Conservation (phyloP, 2,888 invertebrate genomes). For the Drosophila neonasuta region DNA sequence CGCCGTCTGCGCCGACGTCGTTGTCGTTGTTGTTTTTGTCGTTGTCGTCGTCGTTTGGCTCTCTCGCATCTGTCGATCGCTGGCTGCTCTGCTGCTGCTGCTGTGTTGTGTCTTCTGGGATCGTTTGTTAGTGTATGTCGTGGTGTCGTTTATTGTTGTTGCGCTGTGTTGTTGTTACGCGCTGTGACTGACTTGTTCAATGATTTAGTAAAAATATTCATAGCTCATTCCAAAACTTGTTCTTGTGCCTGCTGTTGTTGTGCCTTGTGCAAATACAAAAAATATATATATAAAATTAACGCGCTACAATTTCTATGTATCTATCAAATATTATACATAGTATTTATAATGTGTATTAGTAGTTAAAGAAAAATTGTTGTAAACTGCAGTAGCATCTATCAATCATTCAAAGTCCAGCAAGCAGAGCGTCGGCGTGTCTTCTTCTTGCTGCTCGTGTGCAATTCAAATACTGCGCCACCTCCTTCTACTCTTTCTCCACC, state of each 20-base stretch:
- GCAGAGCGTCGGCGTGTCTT: conserved; percentile 30
- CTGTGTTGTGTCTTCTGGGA: conserved; percentile 50
- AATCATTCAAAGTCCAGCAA: conserved; percentile 34
- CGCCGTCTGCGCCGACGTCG: conserved; percentile 34
- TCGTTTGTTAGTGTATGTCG: conserved; percentile 68
- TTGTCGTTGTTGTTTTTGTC: conserved; percentile 20
- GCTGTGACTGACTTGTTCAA: conserved; percentile 68
- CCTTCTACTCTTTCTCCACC: background rate
- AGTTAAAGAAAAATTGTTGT: conserved; percentile 16
- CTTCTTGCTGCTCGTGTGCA: conserved; percentile 29
- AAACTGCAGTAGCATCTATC: conserved; percentile 22
- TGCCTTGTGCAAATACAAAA: conserved; percentile 55
- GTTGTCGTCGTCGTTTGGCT: conserved; percentile 37
- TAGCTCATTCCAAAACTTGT: conserved; percentile 69
- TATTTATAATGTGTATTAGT: conserved; percentile 42
- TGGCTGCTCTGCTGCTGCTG: conserved; percentile 20
- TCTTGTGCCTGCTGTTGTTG: conserved; percentile 63
- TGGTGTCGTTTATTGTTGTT: conserved; percentile 57
- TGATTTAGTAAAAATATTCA: conserved; percentile 69
- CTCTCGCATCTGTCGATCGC: conserved; percentile 63
- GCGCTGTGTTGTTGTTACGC: conserved; percentile 63
- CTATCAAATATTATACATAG: conserved; percentile 45
- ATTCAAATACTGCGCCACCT: conserved; percentile 49
- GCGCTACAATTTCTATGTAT: conserved; percentile 58
- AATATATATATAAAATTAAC: conserved; percentile 29